These are phyloP conservation scores for Taurulus bubalis DNA, from an alignment of 2,113 vertebrate genomes.

Conservation along the genomic window DNA sequence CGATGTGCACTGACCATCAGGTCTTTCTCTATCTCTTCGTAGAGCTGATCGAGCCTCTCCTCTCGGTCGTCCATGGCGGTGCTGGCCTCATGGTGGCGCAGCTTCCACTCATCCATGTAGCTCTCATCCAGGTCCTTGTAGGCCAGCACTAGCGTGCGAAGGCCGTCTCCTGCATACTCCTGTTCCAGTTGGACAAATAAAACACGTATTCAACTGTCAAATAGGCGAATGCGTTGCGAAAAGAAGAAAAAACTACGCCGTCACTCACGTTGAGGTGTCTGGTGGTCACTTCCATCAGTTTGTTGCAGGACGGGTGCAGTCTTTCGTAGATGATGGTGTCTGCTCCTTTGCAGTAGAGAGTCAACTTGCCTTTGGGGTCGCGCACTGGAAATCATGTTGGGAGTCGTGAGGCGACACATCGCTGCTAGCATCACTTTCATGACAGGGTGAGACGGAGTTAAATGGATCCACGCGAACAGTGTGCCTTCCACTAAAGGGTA, in stretches of 20 bases:
- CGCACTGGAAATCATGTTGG: constrained; percentile 79
- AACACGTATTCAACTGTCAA: not conserved
- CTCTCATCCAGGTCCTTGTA: constrained; percentile 88
- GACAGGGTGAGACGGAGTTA: not conserved
- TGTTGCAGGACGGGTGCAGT: constrained; percentile 85
- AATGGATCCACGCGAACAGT: not conserved
- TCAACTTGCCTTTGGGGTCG: constrained; percentile 86
- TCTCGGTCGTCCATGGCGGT: constrained; percentile 86
- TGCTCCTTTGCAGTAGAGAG: constrained; percentile 94
- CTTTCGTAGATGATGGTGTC: constrained; percentile 92
- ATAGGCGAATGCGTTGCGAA: not conserved
- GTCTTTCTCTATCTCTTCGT: constrained; percentile 93
- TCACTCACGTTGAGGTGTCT: constrained; percentile 90
- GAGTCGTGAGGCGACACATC: not conserved
- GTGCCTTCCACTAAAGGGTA: not conserved
- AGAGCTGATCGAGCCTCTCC: constrained; percentile 84
- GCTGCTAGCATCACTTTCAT: not conserved
- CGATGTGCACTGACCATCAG: constrained; percentile 82
- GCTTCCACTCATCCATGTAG: constrained; percentile 85
- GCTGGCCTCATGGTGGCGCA: constrained; percentile 88
- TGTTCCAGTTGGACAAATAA: constrained; percentile 50
- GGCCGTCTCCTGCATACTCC: constrained; percentile 93
- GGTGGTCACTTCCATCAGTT: constrained; percentile 86
- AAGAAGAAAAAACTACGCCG: not conserved
- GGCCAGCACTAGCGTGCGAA: constrained; percentile 91